Conservation (phyloP, 2,113 vertebrate genomes). For the Tachysurus fulvidraco region DNA sequence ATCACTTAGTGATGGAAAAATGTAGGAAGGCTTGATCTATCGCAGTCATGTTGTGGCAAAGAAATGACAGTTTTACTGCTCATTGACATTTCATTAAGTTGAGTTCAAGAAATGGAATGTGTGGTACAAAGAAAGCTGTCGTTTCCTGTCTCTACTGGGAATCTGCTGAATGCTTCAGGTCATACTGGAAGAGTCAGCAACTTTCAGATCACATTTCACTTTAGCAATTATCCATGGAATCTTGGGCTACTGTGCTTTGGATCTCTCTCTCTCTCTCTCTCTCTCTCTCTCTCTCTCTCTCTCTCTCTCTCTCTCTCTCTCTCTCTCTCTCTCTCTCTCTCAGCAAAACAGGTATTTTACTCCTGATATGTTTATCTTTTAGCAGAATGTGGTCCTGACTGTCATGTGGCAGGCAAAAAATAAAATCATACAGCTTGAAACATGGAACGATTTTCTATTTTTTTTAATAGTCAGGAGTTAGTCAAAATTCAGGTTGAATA, state of each 20-base stretch:
- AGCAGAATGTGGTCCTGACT: slow-evolving; percentile 16
- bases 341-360: slow-evolving; percentile 2
- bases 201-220: slow-evolving; percentile 55
- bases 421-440: background rate
- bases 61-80: slow-evolving; percentile 45
- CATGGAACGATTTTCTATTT: background rate
- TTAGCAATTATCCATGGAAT: slow-evolving; percentile 53
- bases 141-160: background rate
- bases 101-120: slow-evolving; percentile 51
- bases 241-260: background rate
- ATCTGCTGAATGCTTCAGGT: slow-evolving; percentile 28
- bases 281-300: slow-evolving; percentile 30
- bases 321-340: slow-evolving; percentile 24
- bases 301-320: slow-evolving; percentile 1
- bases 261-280: background rate
- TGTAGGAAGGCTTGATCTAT: background rate
- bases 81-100: slow-evolving; percentile 50
- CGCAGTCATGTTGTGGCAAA: slow-evolving; percentile 5
- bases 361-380: slow-evolving; percentile 34
- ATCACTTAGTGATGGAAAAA: background rate
- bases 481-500: background rate
- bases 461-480: background rate
- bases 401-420: background rate
- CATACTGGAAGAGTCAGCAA: slow-evolving; percentile 23
- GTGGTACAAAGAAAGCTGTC: slow-evolving; percentile 40